Evolutionary conservation across 2,113 vertebrate genomes (phyloP), one percentile per base, ranked within the genome.

Genomic region (Tenebrosternarchus preto): DNA sequence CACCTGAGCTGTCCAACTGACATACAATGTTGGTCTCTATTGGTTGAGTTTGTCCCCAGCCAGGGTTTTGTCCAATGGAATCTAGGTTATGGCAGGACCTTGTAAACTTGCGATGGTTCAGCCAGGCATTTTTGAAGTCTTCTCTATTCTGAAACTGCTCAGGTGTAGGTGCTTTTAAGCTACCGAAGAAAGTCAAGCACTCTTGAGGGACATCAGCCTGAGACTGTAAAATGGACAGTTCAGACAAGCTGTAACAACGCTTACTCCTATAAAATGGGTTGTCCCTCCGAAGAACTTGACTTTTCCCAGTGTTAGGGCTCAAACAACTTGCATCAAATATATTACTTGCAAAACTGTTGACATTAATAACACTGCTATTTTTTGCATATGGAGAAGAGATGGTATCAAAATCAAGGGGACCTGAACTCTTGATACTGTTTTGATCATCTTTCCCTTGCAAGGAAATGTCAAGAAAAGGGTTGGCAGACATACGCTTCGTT

Each of bases 11-110:
- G 71, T 98, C 96, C 87, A 99, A 88, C 80, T 95, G 96, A 86
- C 96, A 98, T 24, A 96, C 96, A 0, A 97, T 95, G 82, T 93
- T 97, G 0, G 95, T 98, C 87, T 99, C 98, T 76, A 98, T 93
- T 0, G 97, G 96, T 31, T 99, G 97, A 0, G 97, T 99, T 91
- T 99, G 97, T 64, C 97, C 97, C 97, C 97, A 99, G 16, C 98
- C 98, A 0, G 95, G 98, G 85, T 89, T 99, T 70, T 98, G 97
- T 59, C 96, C 97, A 0, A 99, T 91, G 19, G 96, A 91, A 85
- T 98, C 95, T 84, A 99, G 82, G 85, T 99, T 96, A 0, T 99
- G 97, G 89, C 98, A 99, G 11, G 98, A 99, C 77, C 98, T 92
- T 78, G 98, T 95, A 82, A 99, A 87, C 83, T 99, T 98, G 70